Evolutionary conservation across 1,140 invertebrate species (phyloP).

Genomic region (Ladona fulva): DNA sequence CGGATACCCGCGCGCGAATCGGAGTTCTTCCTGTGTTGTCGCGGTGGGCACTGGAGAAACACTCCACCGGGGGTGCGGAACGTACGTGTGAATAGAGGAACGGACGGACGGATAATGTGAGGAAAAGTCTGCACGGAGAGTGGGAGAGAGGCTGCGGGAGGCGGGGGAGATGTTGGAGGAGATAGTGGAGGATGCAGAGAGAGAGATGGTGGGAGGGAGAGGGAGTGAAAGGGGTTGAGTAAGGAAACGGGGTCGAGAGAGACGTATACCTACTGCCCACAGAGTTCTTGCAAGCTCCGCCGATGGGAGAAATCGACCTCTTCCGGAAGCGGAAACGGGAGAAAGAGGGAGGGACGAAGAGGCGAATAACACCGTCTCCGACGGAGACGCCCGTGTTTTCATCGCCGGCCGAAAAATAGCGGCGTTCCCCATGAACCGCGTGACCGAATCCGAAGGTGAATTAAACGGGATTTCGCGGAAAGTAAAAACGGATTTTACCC

Average conservation of each 20-base stretch:
- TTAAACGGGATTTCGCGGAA: too few relatives aligned
- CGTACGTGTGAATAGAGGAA: not conserved
- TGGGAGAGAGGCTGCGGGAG: not conserved
- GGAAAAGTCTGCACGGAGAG: not conserved
- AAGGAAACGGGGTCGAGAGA: too few relatives aligned
- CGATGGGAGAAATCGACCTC: not conserved
- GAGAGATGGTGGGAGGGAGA: too few relatives aligned
- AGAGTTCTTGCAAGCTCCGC: not conserved
- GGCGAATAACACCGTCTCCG: not conserved
- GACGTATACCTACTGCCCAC: not conserved
- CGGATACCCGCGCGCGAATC: too few relatives aligned
- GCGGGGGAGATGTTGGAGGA: not conserved
- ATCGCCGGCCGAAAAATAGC: too few relatives aligned
- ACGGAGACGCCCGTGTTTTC: not conserved
- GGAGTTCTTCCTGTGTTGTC: too few relatives aligned
- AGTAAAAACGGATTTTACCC: too few relatives aligned
- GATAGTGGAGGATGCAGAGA: not conserved
- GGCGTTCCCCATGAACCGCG: too few relatives aligned
- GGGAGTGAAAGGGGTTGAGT: too few relatives aligned
- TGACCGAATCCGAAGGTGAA: too few relatives aligned
- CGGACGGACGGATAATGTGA: not conserved
- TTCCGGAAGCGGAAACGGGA: not conserved
- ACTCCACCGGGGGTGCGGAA: not conserved
- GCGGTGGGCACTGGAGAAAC: too few relatives aligned
- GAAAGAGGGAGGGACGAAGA: not conserved